Evolutionary conservation across 2,888 invertebrate genomes (phyloP).

Genomic region (Mesorhabditis belari): DNA sequence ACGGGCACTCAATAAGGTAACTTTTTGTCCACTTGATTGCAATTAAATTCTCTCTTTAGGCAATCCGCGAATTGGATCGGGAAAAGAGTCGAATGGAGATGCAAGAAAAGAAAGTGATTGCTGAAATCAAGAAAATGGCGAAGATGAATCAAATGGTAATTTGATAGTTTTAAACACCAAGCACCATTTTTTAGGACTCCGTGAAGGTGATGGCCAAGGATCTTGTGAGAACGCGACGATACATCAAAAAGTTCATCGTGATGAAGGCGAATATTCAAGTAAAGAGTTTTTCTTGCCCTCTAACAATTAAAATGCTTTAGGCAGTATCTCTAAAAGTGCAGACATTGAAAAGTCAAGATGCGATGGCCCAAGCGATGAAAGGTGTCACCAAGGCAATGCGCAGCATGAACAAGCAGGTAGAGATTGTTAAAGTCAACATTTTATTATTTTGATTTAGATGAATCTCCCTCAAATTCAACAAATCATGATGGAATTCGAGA

Average conservation of each 20-base stretch:
- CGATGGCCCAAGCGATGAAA: conserved; percentile 95
- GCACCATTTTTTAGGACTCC: conserved; percentile 69
- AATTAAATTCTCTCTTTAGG: conserved; percentile 55
- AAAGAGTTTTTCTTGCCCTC: neutral
- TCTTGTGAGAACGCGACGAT: conserved; percentile 83
- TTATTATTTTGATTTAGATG: too few species aligned
- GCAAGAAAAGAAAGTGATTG: conserved; percentile 95
- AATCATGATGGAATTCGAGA: conserved; percentile 77
- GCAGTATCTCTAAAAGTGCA: conserved; percentile 94
- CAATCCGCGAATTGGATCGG: conserved; percentile 87
- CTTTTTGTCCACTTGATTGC: neutral
- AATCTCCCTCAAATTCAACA: conserved; percentile 98
- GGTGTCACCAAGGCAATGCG: conserved; percentile 97
- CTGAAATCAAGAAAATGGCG: conserved; percentile 95
- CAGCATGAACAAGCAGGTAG: conserved; percentile 76
- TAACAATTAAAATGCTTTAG: conserved; percentile 6
- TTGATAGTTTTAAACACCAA: neutral
- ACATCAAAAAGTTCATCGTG: conserved; percentile 94
- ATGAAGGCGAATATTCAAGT: conserved; percentile 96
- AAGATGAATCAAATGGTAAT: conserved; percentile 95
- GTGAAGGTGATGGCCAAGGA: conserved; percentile 99
- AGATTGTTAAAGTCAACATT: neutral
- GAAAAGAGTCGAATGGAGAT: conserved; percentile 72
- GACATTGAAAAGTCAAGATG: conserved; percentile 91
- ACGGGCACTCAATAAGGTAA: conserved; percentile 77